These are phyloP conservation scores for Haliclona indistincta DNA, from an alignment of 37 sponge, comb jelly and placozoan genomes.

Conservation along the genomic window DNA sequence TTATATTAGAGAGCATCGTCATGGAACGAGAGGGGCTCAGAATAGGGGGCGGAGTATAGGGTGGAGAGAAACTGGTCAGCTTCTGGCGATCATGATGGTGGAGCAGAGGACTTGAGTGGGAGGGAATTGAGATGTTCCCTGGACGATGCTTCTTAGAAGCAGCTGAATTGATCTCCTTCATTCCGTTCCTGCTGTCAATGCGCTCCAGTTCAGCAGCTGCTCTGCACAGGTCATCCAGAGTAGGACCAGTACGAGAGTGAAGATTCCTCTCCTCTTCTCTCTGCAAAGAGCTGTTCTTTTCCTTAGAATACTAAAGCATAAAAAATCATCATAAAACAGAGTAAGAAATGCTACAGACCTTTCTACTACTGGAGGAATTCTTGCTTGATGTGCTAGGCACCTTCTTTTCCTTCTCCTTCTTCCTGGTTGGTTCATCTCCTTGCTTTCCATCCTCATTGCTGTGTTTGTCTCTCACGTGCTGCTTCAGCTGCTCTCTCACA, in stretches of 20 bases:
- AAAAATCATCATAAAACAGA: too few species aligned
- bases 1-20: slow-evolving; percentile 31
- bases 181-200: slow-evolving; percentile 18
- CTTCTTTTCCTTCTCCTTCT: slow-evolving; percentile 47
- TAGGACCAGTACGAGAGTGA: too few species aligned
- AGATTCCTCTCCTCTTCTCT: too few species aligned
- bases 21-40: slow-evolving; percentile 61
- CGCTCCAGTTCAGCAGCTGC: slow-evolving; percentile 62
- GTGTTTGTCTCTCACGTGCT: too few species aligned
- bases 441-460: too few species aligned
- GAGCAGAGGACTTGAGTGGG: not conserved
- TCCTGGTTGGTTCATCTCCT: too few species aligned
- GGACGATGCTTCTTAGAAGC: slow-evolving; percentile 17
- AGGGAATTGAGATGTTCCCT: slow-evolving; percentile 35
- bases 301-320: too few species aligned
- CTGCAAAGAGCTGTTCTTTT: too few species aligned
- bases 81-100: slow-evolving; percentile 26
- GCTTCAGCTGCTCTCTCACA: too few species aligned
- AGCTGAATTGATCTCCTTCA: not conserved
- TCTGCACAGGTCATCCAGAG: slow-evolving; percentile 67
- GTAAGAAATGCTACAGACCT: too few species aligned
- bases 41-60: slow-evolving; percentile 88
- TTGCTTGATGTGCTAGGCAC: not conserved
- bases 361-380: too few species aligned
- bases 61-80: slow-evolving; percentile 51